Evolutionary conservation across 2,113 vertebrate genomes (phyloP).

Genomic region (Apteryx mantelli): DNA sequence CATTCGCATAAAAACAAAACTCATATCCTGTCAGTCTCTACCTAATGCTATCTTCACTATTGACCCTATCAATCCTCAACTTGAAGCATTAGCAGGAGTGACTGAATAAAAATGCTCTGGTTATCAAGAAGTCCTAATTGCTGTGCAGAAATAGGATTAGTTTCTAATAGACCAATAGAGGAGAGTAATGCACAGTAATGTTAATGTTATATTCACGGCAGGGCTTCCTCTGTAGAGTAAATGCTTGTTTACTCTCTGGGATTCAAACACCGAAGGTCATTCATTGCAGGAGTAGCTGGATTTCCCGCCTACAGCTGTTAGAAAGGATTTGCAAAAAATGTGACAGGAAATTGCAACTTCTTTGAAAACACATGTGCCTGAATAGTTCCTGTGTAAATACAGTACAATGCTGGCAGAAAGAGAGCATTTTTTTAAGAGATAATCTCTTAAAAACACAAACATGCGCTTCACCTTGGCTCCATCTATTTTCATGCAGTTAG

Average conservation of each 20-base stretch:
- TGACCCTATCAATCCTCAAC: constrained; percentile 3
- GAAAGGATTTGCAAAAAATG: constrained; percentile 65
- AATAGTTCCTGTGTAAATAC: constrained; percentile 64
- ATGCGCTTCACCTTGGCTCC: background rate
- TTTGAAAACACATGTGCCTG: constrained; percentile 71
- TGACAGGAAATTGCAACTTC: constrained; percentile 70
- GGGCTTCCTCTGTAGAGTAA: constrained; percentile 58
- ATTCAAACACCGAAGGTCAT: constrained; percentile 72
- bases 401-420: constrained; percentile 43
- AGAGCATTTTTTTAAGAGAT: background rate
- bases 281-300: constrained; percentile 57
- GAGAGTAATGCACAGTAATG: constrained; percentile 38
- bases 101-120: constrained; percentile 25
- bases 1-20: background rate
- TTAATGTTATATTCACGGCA: constrained; percentile 49
- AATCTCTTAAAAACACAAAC: constrained; percentile 14
- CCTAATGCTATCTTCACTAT: background rate
- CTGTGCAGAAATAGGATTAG: constrained; percentile 39
- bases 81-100: background rate
- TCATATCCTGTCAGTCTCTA: constrained; percentile 30
- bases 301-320: constrained; percentile 60
- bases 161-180: constrained; percentile 61
- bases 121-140: constrained; percentile 60
- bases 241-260: constrained; percentile 72
- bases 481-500: background rate